Evolutionary conservation across 1,140 invertebrate species (phyloP).

Genomic region (Musca domestica): DNA sequence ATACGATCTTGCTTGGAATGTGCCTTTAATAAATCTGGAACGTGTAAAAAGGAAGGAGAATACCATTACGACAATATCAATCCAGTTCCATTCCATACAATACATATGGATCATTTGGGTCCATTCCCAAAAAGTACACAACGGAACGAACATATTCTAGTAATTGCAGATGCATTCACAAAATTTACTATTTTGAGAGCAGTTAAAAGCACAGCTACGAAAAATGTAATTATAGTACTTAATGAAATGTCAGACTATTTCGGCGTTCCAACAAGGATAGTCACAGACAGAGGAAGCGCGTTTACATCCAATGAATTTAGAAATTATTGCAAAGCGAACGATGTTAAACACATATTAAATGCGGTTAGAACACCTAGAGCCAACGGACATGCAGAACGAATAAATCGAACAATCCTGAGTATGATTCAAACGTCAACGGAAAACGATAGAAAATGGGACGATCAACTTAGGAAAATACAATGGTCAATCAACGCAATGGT

Average conservation of each 20-base stretch:
- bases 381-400: constrained; percentile 33
- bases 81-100: constrained; percentile 27
- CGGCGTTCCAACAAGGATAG: constrained; percentile 33
- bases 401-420: constrained; percentile 22
- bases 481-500: constrained; percentile 13
- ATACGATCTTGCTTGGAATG: constrained; percentile 25
- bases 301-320: constrained; percentile 40
- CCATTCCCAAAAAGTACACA: constrained; percentile 33
- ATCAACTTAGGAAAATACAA: constrained; percentile 2
- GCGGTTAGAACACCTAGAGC: constrained; percentile 39
- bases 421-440: constrained; percentile 1
- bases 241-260: constrained; percentile 12
- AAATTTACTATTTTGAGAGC: constrained; percentile 33
- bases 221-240: constrained; percentile 24
- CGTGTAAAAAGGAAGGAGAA: constrained; percentile 24
- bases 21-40: constrained; percentile 24
- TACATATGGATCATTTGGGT: constrained; percentile 38
- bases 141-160: constrained; percentile 37
- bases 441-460: constrained; percentile 19
- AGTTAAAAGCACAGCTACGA: constrained; percentile 32
- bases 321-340: background rate
- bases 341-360: constrained; percentile 40
- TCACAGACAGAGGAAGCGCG: constrained; percentile 43
- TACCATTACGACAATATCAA: constrained; percentile 23
- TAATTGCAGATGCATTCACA: constrained; percentile 37